Evolutionary conservation across 2,113 vertebrate species (phyloP).

Genomic region (Anarhynchus alexandrinus): DNA sequence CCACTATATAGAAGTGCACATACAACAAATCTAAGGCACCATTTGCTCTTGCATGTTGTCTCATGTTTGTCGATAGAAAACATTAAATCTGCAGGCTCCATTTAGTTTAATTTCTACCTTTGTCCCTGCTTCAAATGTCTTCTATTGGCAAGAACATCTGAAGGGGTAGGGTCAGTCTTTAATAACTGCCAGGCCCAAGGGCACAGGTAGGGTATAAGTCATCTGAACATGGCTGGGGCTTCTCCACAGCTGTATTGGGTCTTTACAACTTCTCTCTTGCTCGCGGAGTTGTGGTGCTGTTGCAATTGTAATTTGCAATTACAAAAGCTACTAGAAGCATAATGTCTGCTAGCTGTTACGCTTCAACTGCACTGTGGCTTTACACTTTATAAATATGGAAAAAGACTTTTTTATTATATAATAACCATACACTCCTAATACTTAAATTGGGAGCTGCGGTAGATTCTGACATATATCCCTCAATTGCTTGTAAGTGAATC

Average conservation of each 20-base stretch:
- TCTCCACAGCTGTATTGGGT: neutral
- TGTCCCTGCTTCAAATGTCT: neutral
- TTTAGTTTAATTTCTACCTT: neutral
- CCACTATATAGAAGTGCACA: neutral
- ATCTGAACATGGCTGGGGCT: rapidly evolving
- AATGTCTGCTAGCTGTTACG: neutral
- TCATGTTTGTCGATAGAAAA: neutral
- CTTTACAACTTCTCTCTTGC: neutral
- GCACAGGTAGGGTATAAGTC: neutral
- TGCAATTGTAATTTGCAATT: neutral
- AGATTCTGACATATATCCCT: neutral
- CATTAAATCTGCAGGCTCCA: neutral
- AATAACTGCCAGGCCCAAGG: neutral
- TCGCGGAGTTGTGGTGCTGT: neutral
- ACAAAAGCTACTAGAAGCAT: neutral
- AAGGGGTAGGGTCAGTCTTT: neutral
- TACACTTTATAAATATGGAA: neutral
- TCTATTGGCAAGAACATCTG: neutral
- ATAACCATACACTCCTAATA: neutral
- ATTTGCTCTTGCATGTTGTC: neutral
- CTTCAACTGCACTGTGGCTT: neutral
- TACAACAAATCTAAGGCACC: neutral
- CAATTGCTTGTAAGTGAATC: neutral
- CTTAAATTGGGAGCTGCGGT: neutral
- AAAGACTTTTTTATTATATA: neutral